Conservation (phyloP, 2,888 invertebrate genomes). For the Plebejus melissa region DNA sequence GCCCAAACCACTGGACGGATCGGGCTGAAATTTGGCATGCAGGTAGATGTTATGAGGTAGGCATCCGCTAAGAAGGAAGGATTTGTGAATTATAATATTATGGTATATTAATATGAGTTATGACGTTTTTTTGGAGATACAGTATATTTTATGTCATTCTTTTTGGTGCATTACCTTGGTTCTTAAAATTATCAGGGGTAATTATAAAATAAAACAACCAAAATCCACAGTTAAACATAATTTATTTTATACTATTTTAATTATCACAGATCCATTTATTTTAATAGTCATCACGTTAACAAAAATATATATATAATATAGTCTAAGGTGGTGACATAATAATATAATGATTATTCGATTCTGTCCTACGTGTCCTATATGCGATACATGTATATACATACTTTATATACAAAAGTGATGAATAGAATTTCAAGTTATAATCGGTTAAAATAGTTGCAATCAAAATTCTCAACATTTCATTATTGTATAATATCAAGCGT, state of each 20-base stretch:
- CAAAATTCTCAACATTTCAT: conserved; percentile 25
- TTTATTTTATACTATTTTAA: conserved; percentile 78
- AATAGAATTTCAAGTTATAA: conserved; percentile 29
- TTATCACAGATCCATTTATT: conserved; percentile 79
- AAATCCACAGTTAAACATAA: conserved; percentile 75
- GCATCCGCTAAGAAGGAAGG: no score
- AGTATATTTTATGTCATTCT: background rate
- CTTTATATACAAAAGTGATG: conserved; percentile 54
- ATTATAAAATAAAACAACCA: conserved; percentile 34
- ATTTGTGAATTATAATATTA: no score
- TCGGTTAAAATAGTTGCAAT: conserved; percentile 27
- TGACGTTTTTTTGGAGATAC: no score
- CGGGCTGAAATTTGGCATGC: no score
- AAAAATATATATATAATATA: conserved; percentile 77
- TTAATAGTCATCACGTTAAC: conserved; percentile 77
- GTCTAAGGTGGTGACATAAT: conserved; percentile 62
- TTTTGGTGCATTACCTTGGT: background rate
- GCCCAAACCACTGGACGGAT: no score
- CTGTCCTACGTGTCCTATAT: conserved; percentile 43
- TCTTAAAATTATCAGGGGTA: background rate
- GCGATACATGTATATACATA: conserved; percentile 67
- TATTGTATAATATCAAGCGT: background rate
- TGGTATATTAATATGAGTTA: no score
- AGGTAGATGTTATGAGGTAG: no score
- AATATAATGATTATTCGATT: conserved; percentile 55